Evolutionary conservation across 2,888 invertebrate species (phyloP), one percentile per base, ranked within the genome.

Genomic region (Pelosia muscerda): DNA sequence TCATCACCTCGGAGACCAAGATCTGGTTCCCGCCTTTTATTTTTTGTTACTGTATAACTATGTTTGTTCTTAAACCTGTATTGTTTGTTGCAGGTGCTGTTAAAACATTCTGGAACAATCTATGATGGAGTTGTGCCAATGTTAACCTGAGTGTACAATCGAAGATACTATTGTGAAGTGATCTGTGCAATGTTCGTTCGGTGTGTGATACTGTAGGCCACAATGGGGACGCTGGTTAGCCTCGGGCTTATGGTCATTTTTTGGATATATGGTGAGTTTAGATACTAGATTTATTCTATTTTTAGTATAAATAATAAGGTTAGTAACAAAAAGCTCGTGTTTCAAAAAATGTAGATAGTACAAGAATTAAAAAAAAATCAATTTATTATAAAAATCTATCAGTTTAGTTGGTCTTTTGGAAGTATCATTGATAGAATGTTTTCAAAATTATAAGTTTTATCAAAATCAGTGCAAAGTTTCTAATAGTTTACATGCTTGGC

Each of bases 201-300:
- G 80, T 81, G 83, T 77, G 81, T 81, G 76, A 74, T 74, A 73
- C 66, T 69, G 54, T 79, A 67, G 65, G 74, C 70, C 72, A 90
- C 82, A 77, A 93, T 93, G 92, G 91, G 88, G 79, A 88, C 88
- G 81, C 75, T 87, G 67, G 75, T 81, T 59, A 81, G 84, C 73
- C 65, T 90, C 68, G 86, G 87, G 69, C 80, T 88, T 25, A 73
- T 91, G 49, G 80, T 92, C 60, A 82, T 92, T 66, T 83, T 83
- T 67, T 92, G 91, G 93, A 89, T 92, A 67, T 78, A 89, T 66
- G 92, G 93, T 94, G 72, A 90, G 92, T 86, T 42, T 22, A 28
- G 22, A 34, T 23, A 59, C 5, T 11, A 23, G 13, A 11, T 58
- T 23, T 3, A 15, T 23, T 59, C 0, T 5, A 0, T 34, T 58